Evolutionary conservation across 2,797 vertebrate species (phyloP).

Genomic region (Fistularia commersonii): DNA sequence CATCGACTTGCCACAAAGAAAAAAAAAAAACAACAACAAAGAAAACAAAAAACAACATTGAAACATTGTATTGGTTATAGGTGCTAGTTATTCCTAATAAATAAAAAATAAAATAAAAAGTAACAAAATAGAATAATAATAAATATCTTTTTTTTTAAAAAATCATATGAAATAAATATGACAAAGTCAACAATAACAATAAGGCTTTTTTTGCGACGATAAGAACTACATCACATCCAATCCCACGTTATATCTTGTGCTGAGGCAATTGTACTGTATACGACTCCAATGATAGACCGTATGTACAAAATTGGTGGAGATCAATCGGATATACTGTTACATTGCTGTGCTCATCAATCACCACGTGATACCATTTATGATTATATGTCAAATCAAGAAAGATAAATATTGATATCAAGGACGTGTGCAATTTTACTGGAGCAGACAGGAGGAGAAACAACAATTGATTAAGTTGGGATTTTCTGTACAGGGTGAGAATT

Average conservation of each 20-base stretch:
- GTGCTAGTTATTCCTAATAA: constrained; percentile 69
- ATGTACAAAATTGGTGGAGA: constrained; percentile 66
- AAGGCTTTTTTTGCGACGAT: constrained; percentile 72
- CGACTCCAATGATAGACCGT: constrained; percentile 65
- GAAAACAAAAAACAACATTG: constrained; percentile 65
- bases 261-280: constrained; percentile 64
- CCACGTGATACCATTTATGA: constrained; percentile 43
- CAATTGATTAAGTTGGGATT: constrained; percentile 21
- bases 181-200: constrained; percentile 76
- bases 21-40: constrained; percentile 39
- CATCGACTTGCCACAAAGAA: constrained; percentile 36
- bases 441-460: constrained; percentile 21
- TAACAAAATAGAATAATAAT: constrained; percentile 77
- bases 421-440: constrained; percentile 33
- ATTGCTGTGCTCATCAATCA: constrained; percentile 59
- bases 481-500: constrained; percentile 46
- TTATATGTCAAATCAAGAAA: constrained; percentile 53
- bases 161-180: constrained; percentile 72
- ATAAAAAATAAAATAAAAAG: constrained; percentile 67
- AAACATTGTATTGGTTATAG: constrained; percentile 73
- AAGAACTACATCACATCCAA: constrained; percentile 72
- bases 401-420: constrained; percentile 45
- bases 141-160: constrained; percentile 59
- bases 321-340: constrained; percentile 38
- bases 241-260: constrained; percentile 71